Base-by-base conservation (phyloP, 2,888 invertebrate genomes). In the Teleiodes luculella region DNA sequence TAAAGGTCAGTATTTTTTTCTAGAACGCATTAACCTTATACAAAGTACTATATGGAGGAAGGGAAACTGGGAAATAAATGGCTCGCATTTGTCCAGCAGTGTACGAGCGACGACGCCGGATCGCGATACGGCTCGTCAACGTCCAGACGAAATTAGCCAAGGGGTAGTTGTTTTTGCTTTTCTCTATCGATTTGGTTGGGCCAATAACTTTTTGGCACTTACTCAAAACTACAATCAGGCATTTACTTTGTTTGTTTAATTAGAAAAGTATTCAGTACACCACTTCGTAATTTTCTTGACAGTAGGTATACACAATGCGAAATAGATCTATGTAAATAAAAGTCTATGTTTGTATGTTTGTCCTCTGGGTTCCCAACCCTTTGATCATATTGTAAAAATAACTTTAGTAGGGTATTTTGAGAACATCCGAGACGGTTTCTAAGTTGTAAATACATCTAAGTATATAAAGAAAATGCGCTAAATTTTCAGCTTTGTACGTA, bases 1-100 rank as follows among this genome's bases (percentile, higher is more conserved):
- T 11, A 14, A 49, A 49, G 49, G 28, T 36, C 20, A 13, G 48
- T 35, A 24, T 28, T 48, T 33, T n/a, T 18, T 48, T 48, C 35
- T 20, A 48, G 14, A 20, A 49, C 20, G 14, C 49, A 41, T 54
- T 49, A 35, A 37, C 13, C 31, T 46, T 37, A 16, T 36, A 37
- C 57, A 60, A 68, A 65, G 70, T 67, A 63, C 57, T 57, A 37
- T 60, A 57, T 36, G 50, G 30, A 47, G 51, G 50, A 56, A 53
- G 55, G 55, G 56, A 59, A n/a, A n/a, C n/a, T n/a, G 53, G 47
- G 48, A 58, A 62, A 65, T 61, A 64, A 61, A 59, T 59, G 31
- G 47, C 37, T 14, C 55, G 52, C 57, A 53, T 67, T 66, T 67
- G 61, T 67, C 64, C 59, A 43, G 39, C 47, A 51, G 53, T 55